These are phyloP conservation scores for Anableps anableps DNA, from an alignment of 2,797 vertebrate genomes.

Conservation along the genomic window DNA sequence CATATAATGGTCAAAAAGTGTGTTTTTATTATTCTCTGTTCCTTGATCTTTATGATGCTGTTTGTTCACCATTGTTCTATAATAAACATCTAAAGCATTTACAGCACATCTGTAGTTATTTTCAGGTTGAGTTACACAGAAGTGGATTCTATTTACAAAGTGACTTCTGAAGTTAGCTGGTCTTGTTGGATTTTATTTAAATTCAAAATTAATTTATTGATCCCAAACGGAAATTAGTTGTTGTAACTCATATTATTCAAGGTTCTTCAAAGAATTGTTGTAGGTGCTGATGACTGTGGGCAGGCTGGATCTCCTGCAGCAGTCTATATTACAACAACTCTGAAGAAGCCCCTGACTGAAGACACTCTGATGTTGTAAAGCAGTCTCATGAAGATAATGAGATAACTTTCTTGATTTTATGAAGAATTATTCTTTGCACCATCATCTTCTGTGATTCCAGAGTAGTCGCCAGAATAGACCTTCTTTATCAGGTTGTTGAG, in stretches of 20 bases:
- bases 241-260: background rate
- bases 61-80: background rate
- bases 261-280: background rate
- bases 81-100: background rate
- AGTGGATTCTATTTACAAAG: background rate
- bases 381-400: no score
- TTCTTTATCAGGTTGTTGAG: background rate
- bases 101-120: background rate
- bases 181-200: background rate
- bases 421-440: background rate
- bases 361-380: no score
- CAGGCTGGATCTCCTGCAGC: background rate
- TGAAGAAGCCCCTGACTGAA: background rate
- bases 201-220: background rate
- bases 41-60: no score
- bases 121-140: background rate
- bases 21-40: no score
- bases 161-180: background rate
- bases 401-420: conserved; percentile 1
- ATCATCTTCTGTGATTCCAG: background rate
- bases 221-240: background rate
- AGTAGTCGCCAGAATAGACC: background rate
- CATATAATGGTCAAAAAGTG: no score
- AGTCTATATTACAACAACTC: background rate
- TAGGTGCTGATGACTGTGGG: background rate